Evolutionary conservation across 2,113 vertebrate genomes (phyloP).

Genomic region (Xenus cinereus): DNA sequence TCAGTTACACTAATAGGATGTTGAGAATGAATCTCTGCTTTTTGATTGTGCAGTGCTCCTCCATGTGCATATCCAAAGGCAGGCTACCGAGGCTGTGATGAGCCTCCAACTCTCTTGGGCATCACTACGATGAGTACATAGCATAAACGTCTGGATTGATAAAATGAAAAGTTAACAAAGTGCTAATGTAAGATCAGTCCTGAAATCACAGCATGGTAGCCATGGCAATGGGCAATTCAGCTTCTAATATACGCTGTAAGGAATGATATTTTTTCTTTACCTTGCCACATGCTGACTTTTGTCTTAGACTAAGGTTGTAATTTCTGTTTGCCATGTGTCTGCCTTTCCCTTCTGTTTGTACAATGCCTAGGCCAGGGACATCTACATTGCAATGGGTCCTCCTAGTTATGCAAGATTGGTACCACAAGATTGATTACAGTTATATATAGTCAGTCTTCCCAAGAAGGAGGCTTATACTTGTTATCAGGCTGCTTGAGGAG

Average conservation of each 20-base stretch:
- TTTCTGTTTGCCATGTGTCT: not conserved
- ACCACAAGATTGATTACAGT: not conserved
- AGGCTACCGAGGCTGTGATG: not conserved
- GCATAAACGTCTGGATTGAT: not conserved
- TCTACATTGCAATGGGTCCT: not conserved
- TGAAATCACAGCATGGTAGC: not conserved
- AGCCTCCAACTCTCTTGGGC: not conserved
- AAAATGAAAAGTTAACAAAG: slow-evolving; percentile 1
- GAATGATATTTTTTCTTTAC: not conserved
- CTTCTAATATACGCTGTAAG: not conserved
- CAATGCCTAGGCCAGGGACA: not conserved
- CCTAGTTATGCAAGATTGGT: not conserved
- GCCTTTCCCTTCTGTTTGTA: not conserved
- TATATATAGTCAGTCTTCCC: not conserved
- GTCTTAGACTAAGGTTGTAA: not conserved
- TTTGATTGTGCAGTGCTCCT: not conserved
- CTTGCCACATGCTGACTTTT: not conserved
- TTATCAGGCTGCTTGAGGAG: not conserved
- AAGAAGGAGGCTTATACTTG: not conserved
- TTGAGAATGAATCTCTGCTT: not conserved
- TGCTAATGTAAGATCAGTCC: not conserved
- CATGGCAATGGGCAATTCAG: not conserved
- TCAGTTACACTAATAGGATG: not conserved
- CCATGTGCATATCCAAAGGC: not conserved
- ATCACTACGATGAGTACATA: not conserved